Base-by-base conservation (phyloP, 2,888 invertebrate genomes). In the Hybos culiciformis region DNA sequence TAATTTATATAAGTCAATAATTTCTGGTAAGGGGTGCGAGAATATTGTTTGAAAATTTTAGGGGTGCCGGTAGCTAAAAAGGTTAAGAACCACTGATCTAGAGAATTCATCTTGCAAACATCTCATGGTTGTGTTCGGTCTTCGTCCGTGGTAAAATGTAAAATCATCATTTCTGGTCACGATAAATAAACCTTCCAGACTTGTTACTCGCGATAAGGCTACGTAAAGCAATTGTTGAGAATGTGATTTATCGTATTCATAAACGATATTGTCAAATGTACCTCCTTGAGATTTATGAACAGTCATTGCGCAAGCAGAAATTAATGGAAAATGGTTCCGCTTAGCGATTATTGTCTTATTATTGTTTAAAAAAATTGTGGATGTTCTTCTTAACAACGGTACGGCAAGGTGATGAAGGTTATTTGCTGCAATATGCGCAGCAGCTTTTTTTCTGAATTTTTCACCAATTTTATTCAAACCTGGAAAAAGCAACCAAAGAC, bases 221-320 rank as follows among this genome's bases (percentile, higher is more conserved):
- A 55, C 53, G 23, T 57, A 55, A 24, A 55, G 42, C 12, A 53
- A 45, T 43, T 21, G 31, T 41, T 41, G 46, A 17, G 43, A 37
- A 40, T 47, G 49, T 36, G 37, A 44, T 32, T 39, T 49, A n/a
- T 48, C 34, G 42, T 52, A 54, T 42, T 53, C 46, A 42, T 53
- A 54, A 15, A 53, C 53, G 39, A 54, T 42, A 19, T 44, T 41
- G 43, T 48, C 47, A 39, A 50, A 54, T 15, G 54, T 54, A 9
- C 52, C 52, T 23, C 53, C 52, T 44, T 56, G 55, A 11, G 52
- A 53, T 41, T 54, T 55, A 41, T 56, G 53, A 48, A 56, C 53
- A 26, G 52, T 55, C 36, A 53, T 51, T 7, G 51, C 51, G 45
- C 45, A 49, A 14, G 47, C 53, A 11, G 53, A 43, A 14, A 50